A percentile compares a stretch with the other conserved stretches of the same genome.
phyloP scores from a whole-genome alignment of 2,888 invertebrate species.

The Gari tellinella region DNA sequence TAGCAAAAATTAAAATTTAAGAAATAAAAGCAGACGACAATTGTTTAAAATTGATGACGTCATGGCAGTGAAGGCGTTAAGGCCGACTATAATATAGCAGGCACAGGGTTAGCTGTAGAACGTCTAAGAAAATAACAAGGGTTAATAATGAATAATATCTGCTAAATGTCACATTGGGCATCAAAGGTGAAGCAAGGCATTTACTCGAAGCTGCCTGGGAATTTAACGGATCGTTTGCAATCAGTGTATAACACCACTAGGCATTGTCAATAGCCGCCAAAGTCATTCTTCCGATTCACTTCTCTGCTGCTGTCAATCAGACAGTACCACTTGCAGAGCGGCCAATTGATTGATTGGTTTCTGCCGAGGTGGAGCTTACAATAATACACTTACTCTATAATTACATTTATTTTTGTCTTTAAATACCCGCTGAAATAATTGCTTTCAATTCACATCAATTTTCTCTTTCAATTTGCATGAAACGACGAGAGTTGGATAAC shows the following conservation, averaged over 20 bases:
- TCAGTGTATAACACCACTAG: constrained; percentile 41
- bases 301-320: constrained; percentile 46
- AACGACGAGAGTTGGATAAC: constrained; percentile 30
- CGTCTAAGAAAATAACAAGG: too few species aligned
- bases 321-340: constrained; percentile 22
- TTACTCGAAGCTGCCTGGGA: too few species aligned
- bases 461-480: constrained; percentile 43
- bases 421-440: constrained; percentile 50
- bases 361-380: constrained; percentile 43
- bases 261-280: constrained; percentile 22
- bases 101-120: too few species aligned
- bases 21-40: too few species aligned
- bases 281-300: constrained; percentile 25
- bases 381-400: constrained; percentile 41
- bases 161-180: too few species aligned
- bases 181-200: too few species aligned
- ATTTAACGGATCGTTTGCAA: constrained; percentile 10
- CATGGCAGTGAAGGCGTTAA: too few species aligned
- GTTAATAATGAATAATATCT: too few species aligned
- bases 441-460: constrained; percentile 50
- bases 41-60: too few species aligned
- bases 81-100: too few species aligned
- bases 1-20: too few species aligned
- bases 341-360: constrained; percentile 54
- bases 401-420: constrained; percentile 47